Percentiles rank a stretch among this genome's conserved stretches.
phyloP scores from a whole-genome alignment of 2,888 invertebrate genomes.

The Parnassius orleans region DNA sequence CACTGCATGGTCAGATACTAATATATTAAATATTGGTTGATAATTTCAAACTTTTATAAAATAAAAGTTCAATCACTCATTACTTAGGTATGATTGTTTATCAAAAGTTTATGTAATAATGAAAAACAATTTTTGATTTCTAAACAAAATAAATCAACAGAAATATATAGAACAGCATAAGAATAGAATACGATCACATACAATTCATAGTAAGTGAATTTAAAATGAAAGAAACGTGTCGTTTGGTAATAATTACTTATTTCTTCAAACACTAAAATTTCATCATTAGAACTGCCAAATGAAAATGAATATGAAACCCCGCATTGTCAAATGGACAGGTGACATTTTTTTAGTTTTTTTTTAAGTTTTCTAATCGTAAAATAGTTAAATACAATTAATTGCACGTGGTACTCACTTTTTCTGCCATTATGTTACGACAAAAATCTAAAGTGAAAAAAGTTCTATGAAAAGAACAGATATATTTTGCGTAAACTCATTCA shows the following conservation, averaged over 20 bases:
- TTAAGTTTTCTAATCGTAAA: not conserved
- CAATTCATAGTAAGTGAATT: slow-evolving; percentile 10
- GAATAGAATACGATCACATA: slow-evolving; percentile 1
- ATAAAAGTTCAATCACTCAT: no score
- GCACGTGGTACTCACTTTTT: slow-evolving; percentile 47
- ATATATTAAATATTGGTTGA: no score
- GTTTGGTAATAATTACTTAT: slow-evolving; percentile 8
- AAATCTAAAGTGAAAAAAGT: slow-evolving; percentile 18
- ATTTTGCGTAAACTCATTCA: not conserved
- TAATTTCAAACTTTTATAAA: no score
- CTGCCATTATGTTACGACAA: slow-evolving; percentile 45
- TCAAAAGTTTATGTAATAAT: no score
- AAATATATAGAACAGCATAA: no score
- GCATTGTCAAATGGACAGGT: slow-evolving; percentile 22
- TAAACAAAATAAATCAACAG: no score
- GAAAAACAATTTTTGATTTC: no score
- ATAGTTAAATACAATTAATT: not conserved
- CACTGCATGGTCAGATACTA: no score
- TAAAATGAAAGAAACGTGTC: not conserved
- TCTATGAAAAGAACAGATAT: not conserved
- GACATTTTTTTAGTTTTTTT: slow-evolving; percentile 15
- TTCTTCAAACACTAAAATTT: slow-evolving; percentile 22
- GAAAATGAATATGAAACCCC: slow-evolving; percentile 12
- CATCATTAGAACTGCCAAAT: slow-evolving; percentile 17
- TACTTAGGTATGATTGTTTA: no score